phyloP scores from a whole-genome alignment of 1,140 invertebrate species.

The Halyomorpha halys region DNA sequence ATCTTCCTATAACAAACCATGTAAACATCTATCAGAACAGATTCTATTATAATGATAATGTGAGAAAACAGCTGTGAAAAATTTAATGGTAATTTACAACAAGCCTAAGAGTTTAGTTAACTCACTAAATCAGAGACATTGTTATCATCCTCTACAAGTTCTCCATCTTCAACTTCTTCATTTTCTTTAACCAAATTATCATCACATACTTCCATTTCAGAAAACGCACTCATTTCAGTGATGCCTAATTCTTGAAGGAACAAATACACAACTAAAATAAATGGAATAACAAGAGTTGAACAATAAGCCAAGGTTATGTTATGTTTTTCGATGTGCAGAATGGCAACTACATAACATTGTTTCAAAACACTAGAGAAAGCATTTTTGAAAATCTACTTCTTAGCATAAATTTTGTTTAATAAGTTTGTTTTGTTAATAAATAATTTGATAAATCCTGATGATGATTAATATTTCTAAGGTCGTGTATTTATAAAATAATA shows the following conservation, averaged over 20 bases:
- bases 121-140: not conserved
- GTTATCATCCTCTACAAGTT: conserved; percentile 23
- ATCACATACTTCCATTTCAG: not conserved
- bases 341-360: too few relatives aligned
- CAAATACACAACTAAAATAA: not conserved
- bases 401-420: too few relatives aligned
- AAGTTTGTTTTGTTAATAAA: too few relatives aligned
- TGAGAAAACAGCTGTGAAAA: conserved; percentile 4
- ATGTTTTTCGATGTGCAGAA: not conserved
- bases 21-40: not conserved
- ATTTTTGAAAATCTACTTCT: too few relatives aligned
- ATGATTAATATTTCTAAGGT: too few relatives aligned
- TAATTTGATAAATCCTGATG: too few relatives aligned
- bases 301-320: conserved; percentile 9
- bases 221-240: not conserved
- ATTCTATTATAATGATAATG: not conserved
- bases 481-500: too few relatives aligned
- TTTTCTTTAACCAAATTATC: not conserved
- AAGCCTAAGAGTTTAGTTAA: not conserved
- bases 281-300: not conserved
- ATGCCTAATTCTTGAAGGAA: too few relatives aligned
- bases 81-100: not conserved
- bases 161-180: conserved; percentile 24
- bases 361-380: too few relatives aligned
- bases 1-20: not conserved